Percentiles rank a stretch among this genome's conserved stretches.
These are phyloP conservation scores for Heterochromis multidens DNA, from an alignment of 2,113 vertebrate genomes.

Conservation along the genomic window DNA sequence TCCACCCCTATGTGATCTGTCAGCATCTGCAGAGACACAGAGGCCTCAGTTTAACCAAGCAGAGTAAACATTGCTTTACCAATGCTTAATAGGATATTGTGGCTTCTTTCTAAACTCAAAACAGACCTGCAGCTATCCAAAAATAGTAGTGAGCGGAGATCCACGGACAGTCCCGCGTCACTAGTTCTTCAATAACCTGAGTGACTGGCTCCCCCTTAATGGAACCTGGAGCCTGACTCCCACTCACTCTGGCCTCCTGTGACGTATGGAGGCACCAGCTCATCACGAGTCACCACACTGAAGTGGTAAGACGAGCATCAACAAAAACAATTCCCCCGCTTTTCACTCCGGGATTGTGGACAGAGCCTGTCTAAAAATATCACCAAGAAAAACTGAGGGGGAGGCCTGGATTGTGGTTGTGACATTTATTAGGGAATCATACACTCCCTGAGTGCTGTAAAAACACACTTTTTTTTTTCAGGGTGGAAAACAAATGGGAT, in stretches of 20 bases:
- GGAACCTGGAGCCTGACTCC: slow-evolving; percentile 69
- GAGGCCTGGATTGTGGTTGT: slow-evolving; percentile 45
- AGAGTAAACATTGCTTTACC: slow-evolving; percentile 60
- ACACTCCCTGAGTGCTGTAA: slow-evolving; percentile 48
- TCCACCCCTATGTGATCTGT: neutral
- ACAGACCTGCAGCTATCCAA: slow-evolving; percentile 53
- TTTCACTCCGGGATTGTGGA: slow-evolving; percentile 60
- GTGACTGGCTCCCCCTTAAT: slow-evolving; percentile 63
- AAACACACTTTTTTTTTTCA: slow-evolving; percentile 49
- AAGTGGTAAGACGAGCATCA: slow-evolving; percentile 64
- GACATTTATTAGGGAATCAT: slow-evolving; percentile 68
- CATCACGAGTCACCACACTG: slow-evolving; percentile 70
- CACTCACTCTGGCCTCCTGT: slow-evolving; percentile 63
- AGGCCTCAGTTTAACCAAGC: neutral
- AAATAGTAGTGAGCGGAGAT: slow-evolving; percentile 72
- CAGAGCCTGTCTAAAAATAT: slow-evolving; percentile 68
- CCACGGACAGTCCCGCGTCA: slow-evolving; percentile 47
- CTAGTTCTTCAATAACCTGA: slow-evolving; percentile 47
- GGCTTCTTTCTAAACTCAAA: slow-evolving; percentile 70
- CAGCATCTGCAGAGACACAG: neutral
- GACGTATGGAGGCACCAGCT: slow-evolving; percentile 68
- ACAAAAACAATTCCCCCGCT: slow-evolving; percentile 68
- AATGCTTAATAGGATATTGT: slow-evolving; percentile 70
- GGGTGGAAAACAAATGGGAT: slow-evolving; percentile 57
- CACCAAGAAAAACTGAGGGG: slow-evolving; percentile 51